Percentiles rank a stretch among this genome's conserved stretches.
Conservation (phyloP, 2,113 vertebrate species). For the Cottus gobio region DNA sequence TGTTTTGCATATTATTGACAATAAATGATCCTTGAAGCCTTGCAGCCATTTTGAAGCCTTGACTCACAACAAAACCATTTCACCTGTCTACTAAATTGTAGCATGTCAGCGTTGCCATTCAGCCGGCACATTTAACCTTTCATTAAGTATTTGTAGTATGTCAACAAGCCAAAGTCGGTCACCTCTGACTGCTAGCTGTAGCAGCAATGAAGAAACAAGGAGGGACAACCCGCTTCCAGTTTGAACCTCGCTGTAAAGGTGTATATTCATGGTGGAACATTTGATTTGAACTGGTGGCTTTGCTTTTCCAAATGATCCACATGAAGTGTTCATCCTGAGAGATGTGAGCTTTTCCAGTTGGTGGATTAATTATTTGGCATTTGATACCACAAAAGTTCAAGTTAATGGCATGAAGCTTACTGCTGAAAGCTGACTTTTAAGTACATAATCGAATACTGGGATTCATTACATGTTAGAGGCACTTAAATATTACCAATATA, state of each 20-base stretch:
- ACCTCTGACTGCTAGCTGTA: not conserved
- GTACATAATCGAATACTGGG: not conserved
- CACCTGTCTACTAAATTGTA: constrained; percentile 18
- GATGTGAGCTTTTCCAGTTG: not conserved
- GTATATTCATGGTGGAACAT: not conserved
- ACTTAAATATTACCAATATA: not conserved
- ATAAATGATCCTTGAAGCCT: too few relatives aligned
- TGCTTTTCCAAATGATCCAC: not conserved
- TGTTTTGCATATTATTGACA: too few relatives aligned
- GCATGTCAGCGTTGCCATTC: not conserved
- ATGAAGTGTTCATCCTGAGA: not conserved
- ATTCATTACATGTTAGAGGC: not conserved
- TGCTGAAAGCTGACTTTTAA: not conserved
- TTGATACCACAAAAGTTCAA: not conserved
- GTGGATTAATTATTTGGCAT: not conserved
- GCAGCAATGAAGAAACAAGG: not conserved
- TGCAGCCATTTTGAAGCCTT: constrained; percentile 6
- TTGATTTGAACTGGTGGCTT: not conserved
- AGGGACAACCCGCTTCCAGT: not conserved
- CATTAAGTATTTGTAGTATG: constrained; percentile 1
- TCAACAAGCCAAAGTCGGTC: not conserved
- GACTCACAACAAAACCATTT: constrained; percentile 5
- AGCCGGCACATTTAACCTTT: not conserved
- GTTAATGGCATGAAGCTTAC: not conserved
- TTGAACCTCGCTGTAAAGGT: not conserved